Evolutionary conservation across 2,888 invertebrate genomes (phyloP).

Genomic region (Ptilodon capucinus): DNA sequence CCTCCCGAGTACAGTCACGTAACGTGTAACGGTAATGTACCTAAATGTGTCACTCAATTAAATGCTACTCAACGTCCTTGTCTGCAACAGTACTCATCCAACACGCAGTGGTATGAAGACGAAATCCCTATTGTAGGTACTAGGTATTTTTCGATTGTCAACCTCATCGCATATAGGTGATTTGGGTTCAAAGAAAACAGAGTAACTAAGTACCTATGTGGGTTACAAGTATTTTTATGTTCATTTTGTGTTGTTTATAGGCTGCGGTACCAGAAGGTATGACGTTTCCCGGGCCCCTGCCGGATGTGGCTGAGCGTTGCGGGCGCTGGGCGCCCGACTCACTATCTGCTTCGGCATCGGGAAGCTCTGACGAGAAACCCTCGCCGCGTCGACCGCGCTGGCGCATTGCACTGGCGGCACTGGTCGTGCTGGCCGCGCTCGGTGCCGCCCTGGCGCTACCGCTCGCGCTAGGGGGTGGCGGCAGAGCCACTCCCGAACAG

Average conservation of each 20-base stretch:
- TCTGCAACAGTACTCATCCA: too few species aligned
- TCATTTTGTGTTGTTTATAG: constrained; percentile 45
- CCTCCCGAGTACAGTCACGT: too few species aligned
- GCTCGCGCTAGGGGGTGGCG: constrained; percentile 75
- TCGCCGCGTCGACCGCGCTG: constrained; percentile 78
- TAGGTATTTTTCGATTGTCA: too few species aligned
- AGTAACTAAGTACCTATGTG: too few species aligned
- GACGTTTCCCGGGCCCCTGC: constrained; percentile 78
- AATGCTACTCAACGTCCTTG: too few species aligned
- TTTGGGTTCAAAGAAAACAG: too few species aligned
- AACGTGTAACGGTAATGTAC: too few species aligned
- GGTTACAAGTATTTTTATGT: too few species aligned
- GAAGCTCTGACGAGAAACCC: constrained; percentile 78
- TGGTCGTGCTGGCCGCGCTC: constrained; percentile 82
- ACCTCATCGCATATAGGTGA: too few species aligned
- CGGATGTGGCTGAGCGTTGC: constrained; percentile 79
- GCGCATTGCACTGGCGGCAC: constrained; percentile 82
- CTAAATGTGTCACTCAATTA: too few species aligned
- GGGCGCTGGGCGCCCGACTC: constrained; percentile 79
- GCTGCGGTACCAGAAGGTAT: constrained; percentile 77
- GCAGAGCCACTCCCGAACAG: constrained; percentile 82
- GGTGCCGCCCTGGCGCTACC: constrained; percentile 83
- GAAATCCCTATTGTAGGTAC: too few species aligned
- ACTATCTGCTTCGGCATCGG: constrained; percentile 74
- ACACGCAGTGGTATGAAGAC: too few species aligned